Conservation (phyloP, 2,113 vertebrate genomes). For the Crotalus viridis region DNA sequence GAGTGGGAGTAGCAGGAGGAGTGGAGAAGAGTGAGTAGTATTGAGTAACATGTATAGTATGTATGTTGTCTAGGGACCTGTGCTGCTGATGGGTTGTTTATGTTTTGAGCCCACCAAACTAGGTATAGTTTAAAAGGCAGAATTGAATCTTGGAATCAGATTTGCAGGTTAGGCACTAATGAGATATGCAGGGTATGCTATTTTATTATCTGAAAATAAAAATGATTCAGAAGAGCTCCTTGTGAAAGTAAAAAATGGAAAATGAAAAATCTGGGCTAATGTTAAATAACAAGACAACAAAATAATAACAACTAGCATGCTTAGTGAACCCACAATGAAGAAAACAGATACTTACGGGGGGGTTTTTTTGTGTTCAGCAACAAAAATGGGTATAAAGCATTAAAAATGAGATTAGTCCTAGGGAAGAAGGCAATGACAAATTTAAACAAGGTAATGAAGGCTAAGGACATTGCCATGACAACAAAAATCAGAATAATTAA, state of each 20-base stretch:
- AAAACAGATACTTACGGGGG: not conserved
- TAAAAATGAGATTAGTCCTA: not conserved
- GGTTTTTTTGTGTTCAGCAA: not conserved
- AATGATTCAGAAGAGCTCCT: not conserved
- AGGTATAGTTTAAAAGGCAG: not conserved
- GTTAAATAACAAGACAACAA: not conserved
- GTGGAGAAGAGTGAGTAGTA: not conserved
- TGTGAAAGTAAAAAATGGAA: not conserved
- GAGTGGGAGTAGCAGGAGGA: not conserved
- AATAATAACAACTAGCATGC: not conserved
- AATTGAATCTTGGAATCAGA: not conserved
- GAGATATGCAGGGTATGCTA: not conserved
- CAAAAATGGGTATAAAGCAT: not conserved
- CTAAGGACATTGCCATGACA: not conserved
- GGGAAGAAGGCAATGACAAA: not conserved
- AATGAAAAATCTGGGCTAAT: not conserved
- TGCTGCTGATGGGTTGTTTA: not conserved
- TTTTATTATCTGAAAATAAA: not conserved
- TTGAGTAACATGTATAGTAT: not conserved
- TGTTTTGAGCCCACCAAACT: not conserved
- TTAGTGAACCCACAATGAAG: not conserved
- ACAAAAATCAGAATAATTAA: not conserved
- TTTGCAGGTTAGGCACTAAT: not conserved
- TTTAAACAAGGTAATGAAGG: not conserved
- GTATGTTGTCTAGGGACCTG: not conserved